phyloP scores from a whole-genome alignment of 1,140 invertebrate species.

The Tetramorium simillimum region DNA sequence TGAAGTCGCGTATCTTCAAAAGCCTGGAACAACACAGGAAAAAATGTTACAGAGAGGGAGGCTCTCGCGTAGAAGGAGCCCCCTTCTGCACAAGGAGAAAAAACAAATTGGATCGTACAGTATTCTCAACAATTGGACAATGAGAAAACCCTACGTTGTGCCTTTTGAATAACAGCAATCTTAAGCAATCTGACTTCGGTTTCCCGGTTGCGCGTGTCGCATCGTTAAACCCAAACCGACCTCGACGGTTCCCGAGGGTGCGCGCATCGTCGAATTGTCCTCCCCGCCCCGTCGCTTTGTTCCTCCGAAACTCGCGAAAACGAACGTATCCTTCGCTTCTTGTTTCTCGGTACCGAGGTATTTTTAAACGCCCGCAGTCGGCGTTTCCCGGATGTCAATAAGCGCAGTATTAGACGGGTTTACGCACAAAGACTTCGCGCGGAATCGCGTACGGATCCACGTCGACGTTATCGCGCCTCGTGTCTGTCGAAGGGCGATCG shows the following conservation, averaged over 20 bases:
- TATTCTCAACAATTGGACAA: slow-evolving; percentile 32
- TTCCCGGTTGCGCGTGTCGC: slow-evolving; percentile 8
- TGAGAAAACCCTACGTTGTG: slow-evolving; percentile 54
- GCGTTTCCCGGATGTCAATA: slow-evolving; percentile 10
- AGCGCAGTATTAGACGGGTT: slow-evolving; percentile 64
- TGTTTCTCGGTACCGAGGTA: slow-evolving; percentile 21
- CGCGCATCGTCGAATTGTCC: neutral
- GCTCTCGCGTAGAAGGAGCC: neutral
- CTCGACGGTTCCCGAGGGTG: neutral
- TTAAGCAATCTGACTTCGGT: slow-evolving; percentile 29
- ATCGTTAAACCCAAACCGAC: neutral
- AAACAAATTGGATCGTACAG: neutral
- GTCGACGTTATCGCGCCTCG: slow-evolving; percentile 5
- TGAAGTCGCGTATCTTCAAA: slow-evolving; percentile 9
- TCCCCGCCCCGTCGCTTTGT: neutral
- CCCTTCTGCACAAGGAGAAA: neutral
- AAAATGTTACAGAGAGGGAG: neutral
- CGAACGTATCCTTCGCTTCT: slow-evolving; percentile 19
- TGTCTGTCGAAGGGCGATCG: too few species aligned
- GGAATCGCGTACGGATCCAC: slow-evolving; percentile 56
- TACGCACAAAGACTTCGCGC: slow-evolving; percentile 62
- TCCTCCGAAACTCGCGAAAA: neutral
- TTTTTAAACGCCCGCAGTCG: slow-evolving; percentile 27
- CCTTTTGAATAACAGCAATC: slow-evolving; percentile 53
- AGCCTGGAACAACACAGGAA: neutral